phyloP scores from a whole-genome alignment of 2,888 invertebrate species.

The Heliconius charithonia region DNA sequence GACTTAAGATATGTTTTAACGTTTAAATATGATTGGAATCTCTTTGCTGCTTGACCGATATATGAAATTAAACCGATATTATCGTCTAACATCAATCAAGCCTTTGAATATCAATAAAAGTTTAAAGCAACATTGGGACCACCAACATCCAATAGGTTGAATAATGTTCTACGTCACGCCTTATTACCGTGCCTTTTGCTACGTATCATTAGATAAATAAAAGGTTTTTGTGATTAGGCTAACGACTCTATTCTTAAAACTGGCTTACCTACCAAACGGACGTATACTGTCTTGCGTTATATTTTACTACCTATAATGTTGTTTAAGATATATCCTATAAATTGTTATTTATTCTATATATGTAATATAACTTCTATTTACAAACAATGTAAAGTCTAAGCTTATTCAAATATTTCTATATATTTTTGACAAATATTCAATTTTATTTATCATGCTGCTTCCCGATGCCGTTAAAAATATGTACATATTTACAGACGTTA shows the following conservation, averaged over 20 bases:
- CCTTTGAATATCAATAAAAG: slow-evolving; percentile 23
- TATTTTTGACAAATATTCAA: slow-evolving; percentile 15
- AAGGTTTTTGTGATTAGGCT: slow-evolving; percentile 39
- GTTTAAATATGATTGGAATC: background rate
- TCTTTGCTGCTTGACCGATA: slow-evolving; percentile 8
- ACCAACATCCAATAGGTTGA: slow-evolving; percentile 30
- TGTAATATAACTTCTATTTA: slow-evolving; percentile 12
- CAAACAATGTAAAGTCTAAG: slow-evolving; percentile 15
- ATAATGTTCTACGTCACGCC: slow-evolving; percentile 37
- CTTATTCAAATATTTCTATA: background rate
- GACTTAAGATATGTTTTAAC: background rate
- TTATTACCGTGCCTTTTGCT: slow-evolving; percentile 45
- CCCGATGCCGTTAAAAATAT: background rate
- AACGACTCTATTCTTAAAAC: slow-evolving; percentile 9
- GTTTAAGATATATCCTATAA: slow-evolving; percentile 5
- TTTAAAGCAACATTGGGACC: slow-evolving; percentile 36
- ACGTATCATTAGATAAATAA: slow-evolving; percentile 41
- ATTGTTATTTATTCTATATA: slow-evolving; percentile 8
- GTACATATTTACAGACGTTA: slow-evolving; percentile 5
- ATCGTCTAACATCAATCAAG: background rate
- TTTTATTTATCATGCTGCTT: slow-evolving; percentile 8
- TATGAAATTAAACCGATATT: background rate
- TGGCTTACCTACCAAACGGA: background rate
- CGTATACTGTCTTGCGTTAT: background rate
- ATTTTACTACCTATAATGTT: background rate